A percentile compares a stretch with the other conserved stretches of the same genome.
These are phyloP conservation scores for Sesia bembeciformis DNA, from an alignment of 2,888 invertebrate genomes.

Conservation along the genomic window DNA sequence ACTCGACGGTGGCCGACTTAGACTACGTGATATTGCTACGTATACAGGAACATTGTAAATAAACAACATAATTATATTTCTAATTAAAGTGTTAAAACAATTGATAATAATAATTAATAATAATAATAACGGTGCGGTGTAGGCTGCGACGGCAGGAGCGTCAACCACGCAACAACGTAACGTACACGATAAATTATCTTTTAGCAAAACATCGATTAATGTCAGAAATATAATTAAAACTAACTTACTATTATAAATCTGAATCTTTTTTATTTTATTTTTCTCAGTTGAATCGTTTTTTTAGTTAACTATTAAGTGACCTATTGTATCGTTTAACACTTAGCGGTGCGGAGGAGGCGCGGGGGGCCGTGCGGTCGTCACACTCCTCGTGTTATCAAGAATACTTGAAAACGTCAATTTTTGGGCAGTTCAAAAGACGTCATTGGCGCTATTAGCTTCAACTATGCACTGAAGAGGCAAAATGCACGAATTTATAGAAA, in stretches of 20 bases:
- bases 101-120: not conserved
- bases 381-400: not conserved
- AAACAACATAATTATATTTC: not conserved
- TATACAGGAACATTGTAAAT: not conserved
- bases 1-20: not conserved
- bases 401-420: too few relatives aligned
- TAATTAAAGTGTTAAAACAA: not conserved
- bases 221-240: conserved; percentile 72
- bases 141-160: conserved; percentile 23
- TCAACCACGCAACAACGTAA: conserved; percentile 45
- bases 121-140: not conserved
- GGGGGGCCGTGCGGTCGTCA: conserved; percentile 18
- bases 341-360: conserved; percentile 32
- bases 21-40: not conserved
- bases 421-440: too few relatives aligned
- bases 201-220: conserved; percentile 72
- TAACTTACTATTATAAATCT: conserved; percentile 70
- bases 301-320: conserved; percentile 20
- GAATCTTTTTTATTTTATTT: conserved; percentile 30
- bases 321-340: conserved; percentile 19
- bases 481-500: too few relatives aligned
- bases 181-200: conserved; percentile 65
- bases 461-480: too few relatives aligned
- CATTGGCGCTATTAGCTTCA: too few relatives aligned
- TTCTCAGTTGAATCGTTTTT: conserved; percentile 43